phyloP scores from a whole-genome alignment of 2,113 vertebrate species.

The Tinamus guttatus region DNA sequence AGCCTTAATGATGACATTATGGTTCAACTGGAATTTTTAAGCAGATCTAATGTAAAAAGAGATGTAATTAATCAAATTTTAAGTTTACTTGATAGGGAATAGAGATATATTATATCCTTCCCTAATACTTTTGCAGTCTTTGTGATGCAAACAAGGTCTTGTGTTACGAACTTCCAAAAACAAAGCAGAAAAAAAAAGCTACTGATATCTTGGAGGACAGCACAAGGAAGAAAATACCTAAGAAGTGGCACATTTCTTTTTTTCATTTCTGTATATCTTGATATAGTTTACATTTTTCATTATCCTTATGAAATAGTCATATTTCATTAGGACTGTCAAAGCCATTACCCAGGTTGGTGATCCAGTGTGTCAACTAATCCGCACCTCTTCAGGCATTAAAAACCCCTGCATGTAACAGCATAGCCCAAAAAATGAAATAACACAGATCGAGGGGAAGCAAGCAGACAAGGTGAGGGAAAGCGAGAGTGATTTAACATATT shows the following conservation, averaged over 20 bases:
- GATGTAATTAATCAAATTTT: conserved; percentile 48
- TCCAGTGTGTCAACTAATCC: background rate
- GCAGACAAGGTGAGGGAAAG: background rate
- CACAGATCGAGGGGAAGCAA: background rate
- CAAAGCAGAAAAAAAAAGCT: background rate
- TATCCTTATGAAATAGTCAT: background rate
- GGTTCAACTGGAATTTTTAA: conserved; percentile 45
- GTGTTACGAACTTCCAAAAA: background rate
- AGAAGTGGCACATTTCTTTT: background rate
- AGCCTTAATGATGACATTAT: conserved; percentile 45
- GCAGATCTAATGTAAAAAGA: conserved; percentile 40
- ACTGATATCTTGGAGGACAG: background rate
- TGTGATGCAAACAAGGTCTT: background rate
- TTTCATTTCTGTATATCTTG: background rate
- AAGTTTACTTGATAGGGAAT: conserved; percentile 26
- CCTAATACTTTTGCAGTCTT: conserved; percentile 3
- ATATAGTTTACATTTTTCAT: background rate
- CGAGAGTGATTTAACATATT: background rate
- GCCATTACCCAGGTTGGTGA: background rate
- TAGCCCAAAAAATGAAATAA: background rate
- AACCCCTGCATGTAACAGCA: background rate
- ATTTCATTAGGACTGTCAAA: background rate
- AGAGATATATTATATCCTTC: background rate
- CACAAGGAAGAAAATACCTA: background rate
- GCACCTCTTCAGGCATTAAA: background rate